Conservation (phyloP, 2,888 invertebrate genomes). For the Luperina nickerlii region DNA sequence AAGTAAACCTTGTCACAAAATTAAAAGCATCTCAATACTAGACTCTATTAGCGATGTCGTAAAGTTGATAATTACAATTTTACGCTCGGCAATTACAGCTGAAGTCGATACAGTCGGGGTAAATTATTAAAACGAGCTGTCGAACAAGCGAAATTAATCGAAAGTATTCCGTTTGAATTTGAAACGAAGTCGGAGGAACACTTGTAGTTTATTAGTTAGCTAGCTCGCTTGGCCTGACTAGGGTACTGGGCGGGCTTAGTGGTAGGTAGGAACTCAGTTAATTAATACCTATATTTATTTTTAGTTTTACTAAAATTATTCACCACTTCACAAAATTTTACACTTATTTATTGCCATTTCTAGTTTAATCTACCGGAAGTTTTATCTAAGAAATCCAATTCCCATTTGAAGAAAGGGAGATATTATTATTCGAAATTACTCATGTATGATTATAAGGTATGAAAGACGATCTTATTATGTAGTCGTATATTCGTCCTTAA, state of each 20-base stretch:
- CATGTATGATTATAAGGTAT: constrained; percentile 20
- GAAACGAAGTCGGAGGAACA: constrained; percentile 70
- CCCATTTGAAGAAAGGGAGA: constrained; percentile 28
- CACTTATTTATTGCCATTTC: constrained; percentile 15
- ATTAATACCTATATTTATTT: not conserved
- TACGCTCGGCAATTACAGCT: constrained; percentile 66
- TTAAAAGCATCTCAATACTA: constrained; percentile 53
- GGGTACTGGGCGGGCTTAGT: constrained; percentile 2
- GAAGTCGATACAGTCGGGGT: constrained; percentile 73
- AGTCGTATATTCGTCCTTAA: constrained; percentile 15
- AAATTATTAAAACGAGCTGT: constrained; percentile 84
- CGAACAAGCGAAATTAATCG: constrained; percentile 84
- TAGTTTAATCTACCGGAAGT: constrained; percentile 8
- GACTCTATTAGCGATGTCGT: constrained; percentile 66
- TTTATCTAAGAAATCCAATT: constrained; percentile 1
- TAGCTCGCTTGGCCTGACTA: constrained; percentile 1
- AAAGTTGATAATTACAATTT: constrained; percentile 70
- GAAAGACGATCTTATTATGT: constrained; percentile 19
- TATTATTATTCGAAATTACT: constrained; percentile 34
- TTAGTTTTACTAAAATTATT: constrained; percentile 9
- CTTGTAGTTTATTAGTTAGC: constrained; percentile 74
- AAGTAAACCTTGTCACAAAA: constrained; percentile 67
- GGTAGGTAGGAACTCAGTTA: not conserved
- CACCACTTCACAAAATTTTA: not conserved
- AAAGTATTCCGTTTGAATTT: constrained; percentile 83